phyloP scores from a whole-genome alignment of 2,797 vertebrate species.

The Graptemys geographica region DNA sequence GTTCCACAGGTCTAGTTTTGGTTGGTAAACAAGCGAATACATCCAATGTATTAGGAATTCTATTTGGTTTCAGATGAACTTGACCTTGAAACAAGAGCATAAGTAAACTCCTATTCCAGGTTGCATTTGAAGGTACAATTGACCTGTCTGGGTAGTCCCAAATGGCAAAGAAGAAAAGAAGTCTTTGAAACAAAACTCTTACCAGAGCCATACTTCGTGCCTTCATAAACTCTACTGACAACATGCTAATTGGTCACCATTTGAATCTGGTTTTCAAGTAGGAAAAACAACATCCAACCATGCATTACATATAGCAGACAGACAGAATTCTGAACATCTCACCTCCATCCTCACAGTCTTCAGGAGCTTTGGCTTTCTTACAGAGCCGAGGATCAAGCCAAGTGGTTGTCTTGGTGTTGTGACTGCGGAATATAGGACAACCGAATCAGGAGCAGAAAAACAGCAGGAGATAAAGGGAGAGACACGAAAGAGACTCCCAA shows the following conservation, averaged over 20 bases:
- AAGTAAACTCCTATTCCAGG: background rate
- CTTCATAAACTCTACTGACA: background rate
- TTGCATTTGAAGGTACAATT: background rate
- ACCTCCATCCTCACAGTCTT: constrained; percentile 99
- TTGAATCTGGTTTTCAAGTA: background rate
- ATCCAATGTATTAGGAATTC: background rate
- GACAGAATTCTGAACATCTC: constrained; percentile 68
- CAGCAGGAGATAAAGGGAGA: background rate
- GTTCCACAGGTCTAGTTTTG: background rate
- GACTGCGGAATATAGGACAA: constrained; percentile 82
- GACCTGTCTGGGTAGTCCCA: background rate
- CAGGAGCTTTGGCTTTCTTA: constrained; percentile 96
- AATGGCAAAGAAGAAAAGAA: background rate
- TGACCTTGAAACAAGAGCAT: background rate
- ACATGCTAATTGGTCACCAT: background rate
- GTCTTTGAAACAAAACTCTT: background rate
- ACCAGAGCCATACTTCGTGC: background rate
- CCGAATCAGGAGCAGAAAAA: constrained; percentile 40
- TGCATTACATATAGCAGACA: background rate
- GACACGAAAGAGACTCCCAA: background rate
- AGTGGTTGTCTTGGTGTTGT: constrained; percentile 98
- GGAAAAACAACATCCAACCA: background rate
- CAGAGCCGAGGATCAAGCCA: constrained; percentile 98
- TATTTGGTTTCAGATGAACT: background rate
- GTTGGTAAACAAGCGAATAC: background rate